A percentile compares a stretch with the other conserved stretches of the same genome.
Evolutionary conservation across 1,140 invertebrate genomes (phyloP).

Genomic region (Drosophila pectinifera): DNA sequence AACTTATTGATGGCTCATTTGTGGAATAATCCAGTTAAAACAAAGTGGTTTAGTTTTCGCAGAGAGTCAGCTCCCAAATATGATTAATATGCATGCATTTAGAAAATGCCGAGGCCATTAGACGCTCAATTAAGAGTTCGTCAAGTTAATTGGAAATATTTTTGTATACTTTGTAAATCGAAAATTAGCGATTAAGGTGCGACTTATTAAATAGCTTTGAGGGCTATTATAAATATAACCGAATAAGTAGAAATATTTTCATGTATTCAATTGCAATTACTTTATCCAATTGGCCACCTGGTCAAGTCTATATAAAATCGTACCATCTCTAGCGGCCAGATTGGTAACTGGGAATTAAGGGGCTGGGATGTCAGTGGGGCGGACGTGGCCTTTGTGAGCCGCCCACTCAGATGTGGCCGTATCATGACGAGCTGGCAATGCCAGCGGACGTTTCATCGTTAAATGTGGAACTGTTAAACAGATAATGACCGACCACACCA

Average conservation of each 20-base stretch:
- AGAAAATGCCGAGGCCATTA: slow-evolving; percentile 1
- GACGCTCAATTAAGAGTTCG: background rate
- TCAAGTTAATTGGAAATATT: no score
- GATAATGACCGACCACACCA: slow-evolving; percentile 72
- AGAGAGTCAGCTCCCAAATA: background rate
- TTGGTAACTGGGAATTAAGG: slow-evolving; percentile 8
- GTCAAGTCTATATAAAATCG: no score
- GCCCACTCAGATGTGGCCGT: slow-evolving; percentile 61
- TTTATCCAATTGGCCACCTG: no score
- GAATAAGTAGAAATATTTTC: no score
- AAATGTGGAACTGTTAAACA: slow-evolving; percentile 83
- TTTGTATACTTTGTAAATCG: background rate
- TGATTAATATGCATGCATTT: slow-evolving; percentile 1
- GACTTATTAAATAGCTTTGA: no score
- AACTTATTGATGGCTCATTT: slow-evolving; percentile 28
- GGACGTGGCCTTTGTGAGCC: slow-evolving; percentile 19
- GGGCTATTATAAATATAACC: no score
- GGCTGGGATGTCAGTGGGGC: background rate
- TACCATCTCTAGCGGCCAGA: slow-evolving; percentile 34
- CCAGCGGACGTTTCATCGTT: slow-evolving; percentile 65
- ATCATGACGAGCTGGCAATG: slow-evolving; percentile 53
- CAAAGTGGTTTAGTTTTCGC: background rate
- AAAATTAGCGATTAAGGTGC: no score
- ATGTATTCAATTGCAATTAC: no score
- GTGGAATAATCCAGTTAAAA: slow-evolving; percentile 7